Evolutionary conservation across 1,140 invertebrate species (phyloP), one percentile per base, ranked within the genome.

Genomic region (Pachypeltis micranthus): DNA sequence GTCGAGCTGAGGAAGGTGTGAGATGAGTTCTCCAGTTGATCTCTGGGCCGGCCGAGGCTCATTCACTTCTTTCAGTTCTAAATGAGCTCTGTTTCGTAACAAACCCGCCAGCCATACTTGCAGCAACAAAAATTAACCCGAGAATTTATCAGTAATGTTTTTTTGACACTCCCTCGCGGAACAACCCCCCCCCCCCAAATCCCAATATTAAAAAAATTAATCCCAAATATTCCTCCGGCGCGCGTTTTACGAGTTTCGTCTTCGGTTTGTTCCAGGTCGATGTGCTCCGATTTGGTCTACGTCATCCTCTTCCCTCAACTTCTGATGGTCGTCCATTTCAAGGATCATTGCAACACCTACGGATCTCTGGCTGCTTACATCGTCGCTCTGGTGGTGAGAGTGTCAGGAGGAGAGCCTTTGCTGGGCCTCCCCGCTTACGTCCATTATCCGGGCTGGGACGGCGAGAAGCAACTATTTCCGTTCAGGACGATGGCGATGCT

Each of bases 221-320:
- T n/a, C n/a, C n/a, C n/a, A n/a, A n/a, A n/a, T n/a, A 7, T 14
- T 2, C 28, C 39, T 44, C 39, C 25, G 39, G 12, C 10, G 39
- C n/a, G 12, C n/a, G 39, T 12, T 44, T 58, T 58, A 58, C 23
- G 29, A 24, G 14, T 2, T 12, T 12, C 14, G 26, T 63, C 56
- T 67, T 63, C 44, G 25, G 63, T 69, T 67, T 59, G 64, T 65
- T 71, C 0, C 72, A 87, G 85, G 84, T 91, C 88, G 60, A 89
- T 98, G 81, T 98, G 95, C 76, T 96, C 94, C 14, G 96, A 98
- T 77, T 77, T 98, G 69, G 93, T 97, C 34, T 99, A 97, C 80
- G 93, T 96, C 59, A 96, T 99, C 71, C 82, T 99, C 61, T 98
- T 98, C 76, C 96, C 96, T 0, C 93, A 96, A 77, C 82, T 99